Percentiles rank a stretch among this genome's conserved stretches.
Evolutionary conservation across 1,140 invertebrate species (phyloP).

Genomic region (Penaeus chinensis): DNA sequence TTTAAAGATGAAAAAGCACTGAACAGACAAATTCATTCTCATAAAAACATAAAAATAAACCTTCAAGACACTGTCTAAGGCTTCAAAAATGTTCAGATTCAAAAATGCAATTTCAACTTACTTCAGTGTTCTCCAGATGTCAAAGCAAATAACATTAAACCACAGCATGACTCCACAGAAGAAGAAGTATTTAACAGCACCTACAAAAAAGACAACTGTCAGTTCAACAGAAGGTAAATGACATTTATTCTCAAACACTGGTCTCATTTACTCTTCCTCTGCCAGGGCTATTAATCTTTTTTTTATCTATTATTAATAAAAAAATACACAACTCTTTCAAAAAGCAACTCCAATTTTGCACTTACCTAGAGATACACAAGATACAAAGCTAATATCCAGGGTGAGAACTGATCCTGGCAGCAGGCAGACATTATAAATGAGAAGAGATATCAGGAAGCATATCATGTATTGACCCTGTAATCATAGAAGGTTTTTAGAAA

Average conservation of each 20-base stretch:
- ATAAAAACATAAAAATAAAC: too few species aligned
- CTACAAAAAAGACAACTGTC: slow-evolving; percentile 32
- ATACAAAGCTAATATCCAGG: slow-evolving; percentile 53
- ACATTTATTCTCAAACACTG: neutral
- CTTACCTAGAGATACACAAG: slow-evolving; percentile 61
- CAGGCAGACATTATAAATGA: slow-evolving; percentile 59
- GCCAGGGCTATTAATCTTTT: too few species aligned
- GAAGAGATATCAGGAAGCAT: slow-evolving; percentile 60
- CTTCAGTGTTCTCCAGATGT: slow-evolving; percentile 62
- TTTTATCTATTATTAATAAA: too few species aligned
- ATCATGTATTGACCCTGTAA: slow-evolving; percentile 63
- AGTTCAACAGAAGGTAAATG: neutral
- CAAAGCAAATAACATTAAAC: slow-evolving; percentile 63
- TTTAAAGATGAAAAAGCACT: too few species aligned
- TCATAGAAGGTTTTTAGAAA: neutral
- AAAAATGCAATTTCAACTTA: slow-evolving; percentile 23
- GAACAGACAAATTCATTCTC: too few species aligned
- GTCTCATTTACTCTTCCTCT: neutral
- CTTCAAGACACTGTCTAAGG: too few species aligned
- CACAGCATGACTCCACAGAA: slow-evolving; percentile 63
- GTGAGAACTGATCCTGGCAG: slow-evolving; percentile 56
- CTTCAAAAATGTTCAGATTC: neutral
- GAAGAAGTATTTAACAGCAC: slow-evolving; percentile 63
- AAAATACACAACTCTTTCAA: too few species aligned
- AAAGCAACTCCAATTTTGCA: neutral